Base-by-base conservation (phyloP, 2,113 vertebrate species). In the Helogale parvula region DNA sequence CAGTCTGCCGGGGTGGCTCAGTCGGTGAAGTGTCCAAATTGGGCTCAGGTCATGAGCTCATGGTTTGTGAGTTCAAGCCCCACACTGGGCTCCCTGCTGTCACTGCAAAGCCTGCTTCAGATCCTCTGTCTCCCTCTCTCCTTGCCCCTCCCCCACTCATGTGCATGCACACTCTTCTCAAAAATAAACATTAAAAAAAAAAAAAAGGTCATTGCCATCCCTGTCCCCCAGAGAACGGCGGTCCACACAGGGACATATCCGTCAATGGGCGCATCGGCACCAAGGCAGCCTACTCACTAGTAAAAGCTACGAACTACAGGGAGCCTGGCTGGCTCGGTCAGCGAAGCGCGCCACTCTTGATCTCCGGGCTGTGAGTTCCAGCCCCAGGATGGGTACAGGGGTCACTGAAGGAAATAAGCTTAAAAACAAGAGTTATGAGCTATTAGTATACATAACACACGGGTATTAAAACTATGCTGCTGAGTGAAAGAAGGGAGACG, bases 191-290 rank as follows among this genome's bases (percentile, higher is more conserved):
- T 47, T 47, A 47, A 38, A 72, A 7, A 27, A 41, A 74, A 41
- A 23, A 23, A 72, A 17, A 35, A 45, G 27, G 60, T 33, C 6
- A 25, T 7, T 2, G 33, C 15, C 41, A 27, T 2, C 11, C 31
- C 23, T 35, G 33, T 31, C 60, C 54, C 16, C 60, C 2, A 14
- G n/a, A 74, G 57, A 68, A 16, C 7, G 7, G 23, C 60, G 3
- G 72, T 21, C 5, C 33, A 21, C 33, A 66, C 41, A 27, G 35
- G 33, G 66, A 25, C 1, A 3, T 5, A 17, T 2, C 52, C 45
- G 47, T 52, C 2, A 23, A 0, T 9, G 65, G 13, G 25, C 10
- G 3, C 0, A 33, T 9, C 23, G 33, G 7, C 0, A n/a, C 29
- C 17, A 54, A 33, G 7, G 29, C 13, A 7, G 31, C 11, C 21